Evolutionary conservation across 2,888 invertebrate species (phyloP).

Genomic region (Bursaphelenchus okinawaensis): DNA sequence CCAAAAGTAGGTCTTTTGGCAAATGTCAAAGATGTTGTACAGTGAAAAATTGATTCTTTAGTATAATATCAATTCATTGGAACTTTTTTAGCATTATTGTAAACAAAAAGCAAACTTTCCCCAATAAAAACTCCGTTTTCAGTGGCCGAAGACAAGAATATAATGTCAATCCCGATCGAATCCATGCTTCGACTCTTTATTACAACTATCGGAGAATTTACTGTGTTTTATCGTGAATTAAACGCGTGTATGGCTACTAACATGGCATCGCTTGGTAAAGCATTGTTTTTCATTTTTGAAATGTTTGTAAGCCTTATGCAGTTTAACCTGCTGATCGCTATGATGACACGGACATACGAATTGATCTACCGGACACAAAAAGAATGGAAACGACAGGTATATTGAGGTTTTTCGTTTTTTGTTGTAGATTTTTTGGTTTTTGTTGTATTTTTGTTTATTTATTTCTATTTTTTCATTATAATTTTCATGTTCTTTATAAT

Average conservation of each 20-base stretch:
- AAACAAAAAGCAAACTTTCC: background rate
- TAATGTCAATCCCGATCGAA: conserved; percentile 72
- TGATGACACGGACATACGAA: conserved; percentile 99
- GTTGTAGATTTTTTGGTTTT: too few relatives aligned
- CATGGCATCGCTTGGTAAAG: conserved; percentile 2
- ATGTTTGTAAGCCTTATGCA: conserved; percentile 86
- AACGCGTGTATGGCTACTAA: conserved; percentile 66
- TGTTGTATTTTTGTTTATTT: too few relatives aligned
- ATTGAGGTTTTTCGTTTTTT: too few relatives aligned
- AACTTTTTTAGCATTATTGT: too few relatives aligned
- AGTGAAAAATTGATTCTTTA: background rate
- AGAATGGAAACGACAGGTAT: conserved; percentile 76
- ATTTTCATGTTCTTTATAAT: too few relatives aligned
- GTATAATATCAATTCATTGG: too few relatives aligned
- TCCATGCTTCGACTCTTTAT: conserved; percentile 84
- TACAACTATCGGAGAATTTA: conserved; percentile 94
- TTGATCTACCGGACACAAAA: conserved; percentile 92
- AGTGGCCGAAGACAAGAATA: conserved; percentile 15
- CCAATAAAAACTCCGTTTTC: background rate
- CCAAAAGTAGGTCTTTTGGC: background rate
- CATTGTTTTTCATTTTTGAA: conserved; percentile 93
- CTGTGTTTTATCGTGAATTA: conserved; percentile 84
- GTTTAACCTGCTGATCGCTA: conserved; percentile 96
- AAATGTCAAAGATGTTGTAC: background rate
- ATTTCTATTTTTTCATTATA: too few relatives aligned